phyloP scores from a whole-genome alignment of 2,888 invertebrate genomes.

The Clanis bilineata region DNA sequence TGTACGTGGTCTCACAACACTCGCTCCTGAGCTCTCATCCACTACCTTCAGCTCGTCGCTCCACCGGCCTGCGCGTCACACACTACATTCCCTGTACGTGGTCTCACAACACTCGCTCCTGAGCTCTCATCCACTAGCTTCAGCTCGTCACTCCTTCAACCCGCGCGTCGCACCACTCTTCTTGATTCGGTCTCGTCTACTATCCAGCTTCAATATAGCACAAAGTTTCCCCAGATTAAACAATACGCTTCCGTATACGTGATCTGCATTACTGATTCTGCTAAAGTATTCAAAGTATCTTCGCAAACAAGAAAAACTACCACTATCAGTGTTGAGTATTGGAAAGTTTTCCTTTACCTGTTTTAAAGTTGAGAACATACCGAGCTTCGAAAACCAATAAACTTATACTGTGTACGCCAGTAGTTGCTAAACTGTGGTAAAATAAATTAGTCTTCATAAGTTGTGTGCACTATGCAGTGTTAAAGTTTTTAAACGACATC shows the following conservation, averaged over 20 bases:
- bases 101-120: too few relatives aligned
- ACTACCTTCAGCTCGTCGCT: constrained; percentile 5
- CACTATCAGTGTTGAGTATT: constrained; percentile 6
- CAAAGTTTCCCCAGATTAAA: background rate
- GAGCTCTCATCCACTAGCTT: too few relatives aligned
- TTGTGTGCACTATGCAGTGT: background rate
- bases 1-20: too few relatives aligned
- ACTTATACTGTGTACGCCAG: background rate
- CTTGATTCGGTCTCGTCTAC: background rate
- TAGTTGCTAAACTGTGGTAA: background rate
- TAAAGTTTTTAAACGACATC: too few relatives aligned
- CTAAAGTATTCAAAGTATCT: constrained; percentile 6
- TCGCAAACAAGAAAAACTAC: constrained; percentile 6
- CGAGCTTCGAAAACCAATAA: background rate
- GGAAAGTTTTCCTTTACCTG: constrained; percentile 13
- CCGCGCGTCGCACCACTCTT: background rate
- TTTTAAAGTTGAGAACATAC: constrained; percentile 4
- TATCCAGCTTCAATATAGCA: background rate
- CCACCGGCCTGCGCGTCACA: background rate
- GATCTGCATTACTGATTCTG: background rate
- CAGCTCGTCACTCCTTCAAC: too few relatives aligned
- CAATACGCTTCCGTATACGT: background rate
- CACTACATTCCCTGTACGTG: too few relatives aligned
- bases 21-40: constrained; percentile 5
- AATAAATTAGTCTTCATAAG: background rate